phyloP scores from a whole-genome alignment of 2,888 invertebrate species.

The Cabera pusaria region DNA sequence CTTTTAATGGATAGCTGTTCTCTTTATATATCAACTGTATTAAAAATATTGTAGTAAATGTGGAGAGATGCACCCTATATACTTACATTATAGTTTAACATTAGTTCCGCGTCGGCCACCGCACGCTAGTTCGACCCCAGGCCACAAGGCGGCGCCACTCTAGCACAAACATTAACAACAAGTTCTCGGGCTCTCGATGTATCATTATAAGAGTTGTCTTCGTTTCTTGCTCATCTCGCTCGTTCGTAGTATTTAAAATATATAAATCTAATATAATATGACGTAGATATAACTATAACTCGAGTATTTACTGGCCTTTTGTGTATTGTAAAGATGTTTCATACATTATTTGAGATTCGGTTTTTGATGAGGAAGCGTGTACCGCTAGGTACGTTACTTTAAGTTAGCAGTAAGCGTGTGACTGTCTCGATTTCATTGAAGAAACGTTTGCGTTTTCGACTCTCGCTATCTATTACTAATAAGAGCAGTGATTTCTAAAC shows the following conservation, averaged over 20 bases:
- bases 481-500: conserved; percentile 56
- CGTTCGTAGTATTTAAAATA: conserved; percentile 58
- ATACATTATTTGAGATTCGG: conserved; percentile 53
- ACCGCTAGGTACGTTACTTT: conserved; percentile 64
- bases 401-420: conserved; percentile 70
- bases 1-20: too few species aligned
- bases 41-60: too few species aligned
- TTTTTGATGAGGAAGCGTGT: conserved; percentile 46
- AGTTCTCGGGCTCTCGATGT: conserved; percentile 45
- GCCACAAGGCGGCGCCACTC: conserved; percentile 40
- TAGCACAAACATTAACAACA: conserved; percentile 37
- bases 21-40: too few species aligned
- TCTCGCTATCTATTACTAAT: conserved; percentile 48
- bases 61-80: too few species aligned
- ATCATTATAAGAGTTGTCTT: conserved; percentile 43
- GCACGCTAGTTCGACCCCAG: conserved; percentile 62
- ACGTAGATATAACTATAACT: conserved; percentile 71
- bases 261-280: conserved; percentile 68
- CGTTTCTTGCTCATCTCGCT: conserved; percentile 71
- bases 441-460: conserved; percentile 49
- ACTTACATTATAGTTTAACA: too few species aligned
- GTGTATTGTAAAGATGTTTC: conserved; percentile 59
- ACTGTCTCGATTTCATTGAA: conserved; percentile 61
- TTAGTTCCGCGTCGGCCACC: too few species aligned
- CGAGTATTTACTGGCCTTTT: conserved; percentile 76